These are phyloP conservation scores for Cyaniris semiargus DNA, from an alignment of 2,888 invertebrate genomes.

Conservation along the genomic window DNA sequence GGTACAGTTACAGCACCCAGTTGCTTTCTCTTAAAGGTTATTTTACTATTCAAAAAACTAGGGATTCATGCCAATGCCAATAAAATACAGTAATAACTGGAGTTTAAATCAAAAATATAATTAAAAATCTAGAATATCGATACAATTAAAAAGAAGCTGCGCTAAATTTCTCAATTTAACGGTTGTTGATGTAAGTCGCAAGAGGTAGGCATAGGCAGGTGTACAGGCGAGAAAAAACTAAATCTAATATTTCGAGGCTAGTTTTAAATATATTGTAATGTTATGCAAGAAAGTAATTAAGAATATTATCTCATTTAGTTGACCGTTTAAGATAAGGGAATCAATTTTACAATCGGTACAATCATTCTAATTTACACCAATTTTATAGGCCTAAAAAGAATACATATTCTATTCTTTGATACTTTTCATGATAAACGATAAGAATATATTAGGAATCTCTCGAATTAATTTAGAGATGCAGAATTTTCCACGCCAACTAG, in stretches of 20 bases:
- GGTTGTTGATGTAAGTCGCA: constrained; percentile 40
- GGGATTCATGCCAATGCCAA: neutral
- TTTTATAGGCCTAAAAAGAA: neutral
- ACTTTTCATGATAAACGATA: neutral
- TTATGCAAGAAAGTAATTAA: constrained; percentile 6
- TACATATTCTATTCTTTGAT: neutral
- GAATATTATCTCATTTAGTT: neutral
- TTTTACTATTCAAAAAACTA: no score
- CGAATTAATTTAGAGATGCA: no score
- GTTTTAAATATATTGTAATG: constrained; percentile 28
- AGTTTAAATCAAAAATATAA: neutral
- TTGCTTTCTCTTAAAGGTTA: no score
- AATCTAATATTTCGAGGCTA: constrained; percentile 44
- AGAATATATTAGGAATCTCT: neutral
- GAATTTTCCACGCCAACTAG: no score
- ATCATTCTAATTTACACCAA: neutral
- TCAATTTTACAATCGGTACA: neutral
- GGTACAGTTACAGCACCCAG: no score
- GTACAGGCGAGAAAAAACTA: constrained; percentile 43
- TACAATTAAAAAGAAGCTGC: constrained; percentile 47
- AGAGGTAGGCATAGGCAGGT: constrained; percentile 44
- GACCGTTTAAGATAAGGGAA: neutral
- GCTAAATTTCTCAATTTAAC: constrained; percentile 51
- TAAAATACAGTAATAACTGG: constrained; percentile 1
- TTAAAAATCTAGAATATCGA: neutral